phyloP scores from a whole-genome alignment of 1,140 invertebrate species.

The Phortica variegata region DNA sequence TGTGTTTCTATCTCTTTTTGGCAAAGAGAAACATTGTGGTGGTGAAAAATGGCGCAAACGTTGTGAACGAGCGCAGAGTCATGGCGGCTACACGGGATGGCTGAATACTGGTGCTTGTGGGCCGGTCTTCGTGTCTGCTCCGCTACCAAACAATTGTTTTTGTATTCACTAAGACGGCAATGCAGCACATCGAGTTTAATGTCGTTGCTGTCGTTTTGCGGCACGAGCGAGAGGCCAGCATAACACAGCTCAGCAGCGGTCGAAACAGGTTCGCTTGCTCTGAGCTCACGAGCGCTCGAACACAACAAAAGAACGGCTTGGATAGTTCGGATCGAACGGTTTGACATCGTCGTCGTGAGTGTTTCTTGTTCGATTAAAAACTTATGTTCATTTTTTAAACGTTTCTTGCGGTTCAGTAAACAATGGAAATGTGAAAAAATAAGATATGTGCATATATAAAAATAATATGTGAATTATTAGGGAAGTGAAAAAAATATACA shows the following conservation, averaged over 20 bases:
- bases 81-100: no score
- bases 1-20: no score
- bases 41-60: no score
- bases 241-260: not conserved
- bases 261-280: constrained; percentile 48
- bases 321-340: constrained; percentile 48
- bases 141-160: no score
- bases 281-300: constrained; percentile 30
- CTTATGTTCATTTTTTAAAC: constrained; percentile 18
- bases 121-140: not conserved
- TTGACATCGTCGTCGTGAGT: constrained; percentile 26
- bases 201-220: constrained; percentile 34
- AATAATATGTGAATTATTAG: not conserved
- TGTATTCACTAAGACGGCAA: constrained; percentile 22
- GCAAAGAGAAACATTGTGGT: no score
- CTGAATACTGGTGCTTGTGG: not conserved
- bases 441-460: constrained; percentile 18
- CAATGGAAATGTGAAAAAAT: constrained; percentile 4
- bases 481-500: not conserved
- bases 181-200: constrained; percentile 27
- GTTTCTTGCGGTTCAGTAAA: constrained; percentile 18
- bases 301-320: constrained; percentile 55
- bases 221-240: constrained; percentile 1
- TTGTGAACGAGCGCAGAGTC: no score
- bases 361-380: constrained; percentile 20